Conservation (phyloP, 2,113 vertebrate genomes). For the Cavia porcellus region DNA sequence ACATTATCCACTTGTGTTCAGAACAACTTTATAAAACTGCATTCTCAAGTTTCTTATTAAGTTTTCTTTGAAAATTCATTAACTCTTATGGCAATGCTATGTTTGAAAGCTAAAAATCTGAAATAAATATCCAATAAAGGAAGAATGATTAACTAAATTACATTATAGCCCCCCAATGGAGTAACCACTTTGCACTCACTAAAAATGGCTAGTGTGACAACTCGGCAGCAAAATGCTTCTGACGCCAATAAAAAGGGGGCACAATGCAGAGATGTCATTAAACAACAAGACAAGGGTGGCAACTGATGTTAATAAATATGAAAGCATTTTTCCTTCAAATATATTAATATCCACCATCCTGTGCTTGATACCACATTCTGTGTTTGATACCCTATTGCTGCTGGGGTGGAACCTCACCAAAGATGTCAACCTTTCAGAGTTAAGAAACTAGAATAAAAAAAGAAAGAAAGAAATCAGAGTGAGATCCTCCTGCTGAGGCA, state of each 20-base stretch:
- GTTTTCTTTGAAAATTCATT: conserved; percentile 40
- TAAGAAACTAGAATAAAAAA: background rate
- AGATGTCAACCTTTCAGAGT: background rate
- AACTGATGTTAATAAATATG: background rate
- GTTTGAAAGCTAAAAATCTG: conserved; percentile 20
- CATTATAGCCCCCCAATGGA: background rate
- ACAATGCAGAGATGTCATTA: background rate
- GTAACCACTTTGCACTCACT: background rate
- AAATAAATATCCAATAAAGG: background rate
- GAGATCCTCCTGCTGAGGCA: background rate
- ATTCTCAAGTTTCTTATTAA: conserved; percentile 45
- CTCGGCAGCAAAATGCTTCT: background rate
- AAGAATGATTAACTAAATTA: conserved; percentile 14
- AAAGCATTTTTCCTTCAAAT: background rate
- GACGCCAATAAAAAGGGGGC: background rate
- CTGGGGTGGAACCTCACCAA: background rate
- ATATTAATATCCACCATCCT: background rate
- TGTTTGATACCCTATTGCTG: background rate
- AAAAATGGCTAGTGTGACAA: background rate
- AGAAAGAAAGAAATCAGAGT: background rate
- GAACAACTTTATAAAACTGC: conserved; percentile 34
- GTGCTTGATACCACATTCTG: background rate
- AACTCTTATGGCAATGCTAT: background rate
- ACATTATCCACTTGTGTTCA: background rate
- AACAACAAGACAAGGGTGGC: background rate